Percentiles rank a stretch among this genome's conserved stretches.
These are phyloP conservation scores for Bombus pyrosoma DNA, from an alignment of 1,140 invertebrate genomes.

Conservation along the genomic window DNA sequence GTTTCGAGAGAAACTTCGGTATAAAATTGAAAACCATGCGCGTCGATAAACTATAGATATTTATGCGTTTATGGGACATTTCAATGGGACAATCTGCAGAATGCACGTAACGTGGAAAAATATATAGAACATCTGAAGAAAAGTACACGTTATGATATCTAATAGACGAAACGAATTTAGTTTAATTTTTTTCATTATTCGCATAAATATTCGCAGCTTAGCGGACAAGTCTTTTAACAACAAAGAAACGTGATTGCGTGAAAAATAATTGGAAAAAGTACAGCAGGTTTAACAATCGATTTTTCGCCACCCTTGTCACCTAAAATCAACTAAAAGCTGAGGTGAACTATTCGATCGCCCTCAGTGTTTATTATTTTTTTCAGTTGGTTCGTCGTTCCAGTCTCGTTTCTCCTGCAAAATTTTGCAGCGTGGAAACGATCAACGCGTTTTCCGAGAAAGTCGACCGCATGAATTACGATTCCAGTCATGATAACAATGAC, in stretches of 20 bases:
- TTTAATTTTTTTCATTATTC: too few relatives aligned
- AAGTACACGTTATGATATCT: too few relatives aligned
- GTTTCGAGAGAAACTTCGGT: neutral
- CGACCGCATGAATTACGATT: constrained; percentile 11
- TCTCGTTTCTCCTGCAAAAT: neutral
- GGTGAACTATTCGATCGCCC: neutral
- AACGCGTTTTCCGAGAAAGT: constrained; percentile 28
- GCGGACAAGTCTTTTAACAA: too few relatives aligned
- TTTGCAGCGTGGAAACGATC: constrained; percentile 6
- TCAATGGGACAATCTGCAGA: neutral
- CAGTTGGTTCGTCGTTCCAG: too few relatives aligned
- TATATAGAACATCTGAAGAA: neutral
- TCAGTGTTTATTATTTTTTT: neutral
- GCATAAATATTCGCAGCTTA: too few relatives aligned
- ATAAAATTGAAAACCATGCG: neutral
- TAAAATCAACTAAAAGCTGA: neutral
- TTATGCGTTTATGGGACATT: neutral
- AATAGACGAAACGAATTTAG: too few relatives aligned
- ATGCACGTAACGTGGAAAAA: neutral
- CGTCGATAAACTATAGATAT: neutral
- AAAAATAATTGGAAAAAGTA: too few relatives aligned
- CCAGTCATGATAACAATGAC: constrained; percentile 25
- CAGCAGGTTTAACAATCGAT: neutral
- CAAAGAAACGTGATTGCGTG: too few relatives aligned
- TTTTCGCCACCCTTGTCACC: too few relatives aligned